These are phyloP conservation scores for Amazona guildingii DNA, from an alignment of 2,113 vertebrate species.

Conservation along the genomic window DNA sequence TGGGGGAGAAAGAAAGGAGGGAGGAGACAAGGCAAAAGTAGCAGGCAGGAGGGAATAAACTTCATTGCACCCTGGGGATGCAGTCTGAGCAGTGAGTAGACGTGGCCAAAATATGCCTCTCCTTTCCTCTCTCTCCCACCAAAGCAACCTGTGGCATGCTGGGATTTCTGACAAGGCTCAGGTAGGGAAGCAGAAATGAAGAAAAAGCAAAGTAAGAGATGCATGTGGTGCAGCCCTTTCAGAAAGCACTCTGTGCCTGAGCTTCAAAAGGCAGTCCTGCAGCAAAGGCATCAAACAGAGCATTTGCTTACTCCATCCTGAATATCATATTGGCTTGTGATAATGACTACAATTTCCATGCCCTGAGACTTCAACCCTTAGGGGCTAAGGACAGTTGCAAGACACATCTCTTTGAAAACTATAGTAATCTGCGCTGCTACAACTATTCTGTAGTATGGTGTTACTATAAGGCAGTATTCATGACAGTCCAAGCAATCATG, in stretches of 20 bases:
- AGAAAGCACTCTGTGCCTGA: background rate
- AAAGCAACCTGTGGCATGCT: background rate
- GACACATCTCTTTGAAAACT: background rate
- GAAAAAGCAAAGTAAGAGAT: background rate
- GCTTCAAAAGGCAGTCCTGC: background rate
- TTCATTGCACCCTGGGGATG: background rate
- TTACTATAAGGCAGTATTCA: background rate
- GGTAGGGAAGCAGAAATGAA: rapidly evolving
- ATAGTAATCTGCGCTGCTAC: background rate
- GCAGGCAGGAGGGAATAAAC: background rate
- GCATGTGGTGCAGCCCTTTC: background rate
- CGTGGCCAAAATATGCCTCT: background rate
- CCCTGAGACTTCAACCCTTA: background rate
- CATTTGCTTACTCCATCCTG: background rate
- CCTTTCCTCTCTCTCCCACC: background rate
- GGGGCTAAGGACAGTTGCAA: background rate
- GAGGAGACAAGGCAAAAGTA: background rate
- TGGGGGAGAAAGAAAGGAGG: background rate
- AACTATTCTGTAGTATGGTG: background rate
- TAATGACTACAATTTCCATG: background rate
- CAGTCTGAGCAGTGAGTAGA: background rate
- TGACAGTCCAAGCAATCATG: background rate
- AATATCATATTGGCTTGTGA: background rate
- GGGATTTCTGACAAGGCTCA: background rate
- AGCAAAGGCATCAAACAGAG: background rate